Base-by-base conservation (phyloP, 2,888 invertebrate species). In the Andrena praecox region DNA sequence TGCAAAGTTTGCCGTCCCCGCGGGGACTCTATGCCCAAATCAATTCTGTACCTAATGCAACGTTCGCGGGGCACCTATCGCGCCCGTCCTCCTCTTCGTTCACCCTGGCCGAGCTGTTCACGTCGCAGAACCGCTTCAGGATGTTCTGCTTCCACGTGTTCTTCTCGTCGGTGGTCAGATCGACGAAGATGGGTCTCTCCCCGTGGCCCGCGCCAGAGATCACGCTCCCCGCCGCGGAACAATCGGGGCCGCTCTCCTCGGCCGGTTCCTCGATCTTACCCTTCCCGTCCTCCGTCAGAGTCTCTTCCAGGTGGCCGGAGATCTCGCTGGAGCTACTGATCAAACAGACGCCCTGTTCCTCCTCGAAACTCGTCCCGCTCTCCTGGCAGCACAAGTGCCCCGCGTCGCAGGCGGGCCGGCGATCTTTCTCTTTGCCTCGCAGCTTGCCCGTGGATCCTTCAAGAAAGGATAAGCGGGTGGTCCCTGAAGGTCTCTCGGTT, bases 141-240 rank as follows among this genome's bases (percentile, higher is more conserved):
- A 82, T 73, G 1, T 73, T 82, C 27, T 77, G 88, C n/a, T 84
- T 80, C 84, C 81, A 74, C 6, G 73, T 72, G 50, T 10, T 62
- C 42, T 82, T 86, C 33, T 89, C 86, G 6, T 89, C 88, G n/a
- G 60, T 64, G 0, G 88, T 89, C 12, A 89, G 35, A 66, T 89
- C 88, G 10, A 88, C 86, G 20, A 89, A 59, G 56, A 89, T 81
- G 0, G 85, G 85, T 6, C 27, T 50, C 12, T 54, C 64, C 4
- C 24, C 12, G 2, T 71, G 59, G 1, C 2, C 20, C 0, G 29
- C n/a, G 8, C 29, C 20, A 0, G 59, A 60, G 16, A 20, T 54
- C 5, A 12, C 8, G 29, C 2, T 12, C 16, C 63, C 72, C 20
- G 54, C 20, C 2, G 64, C 2, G 2, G 60, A 54, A 16, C 16